Base-by-base conservation (phyloP, 2,797 vertebrate genomes). In the Taeniopygia guttata region DNA sequence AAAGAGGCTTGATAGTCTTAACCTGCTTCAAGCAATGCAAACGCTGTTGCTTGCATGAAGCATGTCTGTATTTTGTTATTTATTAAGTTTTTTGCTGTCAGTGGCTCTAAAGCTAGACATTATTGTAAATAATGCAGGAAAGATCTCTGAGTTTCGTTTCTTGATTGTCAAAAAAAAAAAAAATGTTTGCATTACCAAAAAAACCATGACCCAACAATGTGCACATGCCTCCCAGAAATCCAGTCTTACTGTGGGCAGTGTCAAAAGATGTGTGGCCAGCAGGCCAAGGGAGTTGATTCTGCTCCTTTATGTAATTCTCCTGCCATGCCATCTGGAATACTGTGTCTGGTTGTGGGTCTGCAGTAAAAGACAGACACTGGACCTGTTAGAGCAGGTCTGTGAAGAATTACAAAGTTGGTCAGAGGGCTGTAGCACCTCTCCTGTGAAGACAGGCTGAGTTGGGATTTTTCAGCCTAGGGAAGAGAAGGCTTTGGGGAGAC, bases 1-100 rank as follows among this genome's bases (percentile, higher is more conserved):
- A 36, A 40, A 73, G 46, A 73, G 43, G 19, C 73, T 94, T 95
- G 73, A 62, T 93, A 68, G 91, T 87, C 76, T 84, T 93, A 93
- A 86, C 30, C 83, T 76, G 64, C 85, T 92, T 74, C 84, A 94
- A 90, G n/a, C 7, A 7, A 58, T 67, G 52, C 59, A 82, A 92
- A 72, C 79, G 56, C 34, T 70, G 51, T 82, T 79, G 43, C 55
- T 90, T 85, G 15, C 64, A 52, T 70, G 74, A 93, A 76, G 27
- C 79, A 30, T 36, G 19, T 68, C 66, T 68, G 17, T 67, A 64
- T 73, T 30, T 46, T 30, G 54, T 60, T 91, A 25, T 64, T 63
- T 73, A 40, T 63, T 59, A 38, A 20, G 13, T 26, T 63, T 87
- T 91, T 86, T 72, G 14, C 42, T 66, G 21, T 46, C 36, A 56